These are phyloP conservation scores for Ennomos quercinarius DNA, from an alignment of 2,888 invertebrate species.

Conservation along the genomic window DNA sequence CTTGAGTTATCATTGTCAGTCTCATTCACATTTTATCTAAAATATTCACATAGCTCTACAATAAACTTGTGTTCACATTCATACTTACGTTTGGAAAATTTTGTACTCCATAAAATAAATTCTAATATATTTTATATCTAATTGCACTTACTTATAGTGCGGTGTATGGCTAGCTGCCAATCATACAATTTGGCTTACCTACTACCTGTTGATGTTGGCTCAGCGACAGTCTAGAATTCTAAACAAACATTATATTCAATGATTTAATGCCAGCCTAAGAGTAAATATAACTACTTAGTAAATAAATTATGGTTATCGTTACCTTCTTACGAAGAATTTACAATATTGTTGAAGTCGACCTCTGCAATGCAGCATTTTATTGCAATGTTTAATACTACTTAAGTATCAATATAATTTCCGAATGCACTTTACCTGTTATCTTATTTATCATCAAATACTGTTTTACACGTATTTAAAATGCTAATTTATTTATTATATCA, in stretches of 20 bases:
- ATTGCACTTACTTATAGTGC: slow-evolving; percentile 40
- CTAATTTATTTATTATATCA: too few species aligned
- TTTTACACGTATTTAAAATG: too few species aligned
- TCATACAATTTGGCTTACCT: slow-evolving; percentile 50
- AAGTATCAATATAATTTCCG: too few species aligned
- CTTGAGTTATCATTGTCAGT: too few species aligned
- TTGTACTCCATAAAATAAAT: slow-evolving; percentile 36
- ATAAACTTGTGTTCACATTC: slow-evolving; percentile 2
- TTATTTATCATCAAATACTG: too few species aligned
- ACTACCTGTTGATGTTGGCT: slow-evolving; percentile 70
- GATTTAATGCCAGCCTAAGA: slow-evolving; percentile 41
- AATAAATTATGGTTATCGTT: slow-evolving; percentile 8
- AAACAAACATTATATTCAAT: slow-evolving; percentile 44
- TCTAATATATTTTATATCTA: slow-evolving; percentile 27
- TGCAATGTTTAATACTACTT: neutral
- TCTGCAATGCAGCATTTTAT: neutral
- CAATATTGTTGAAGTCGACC: neutral
- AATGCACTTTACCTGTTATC: neutral
- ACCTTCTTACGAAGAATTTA: slow-evolving; percentile 6
- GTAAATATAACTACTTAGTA: slow-evolving; percentile 40
- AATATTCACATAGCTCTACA: neutral
- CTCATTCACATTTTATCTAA: too few species aligned
- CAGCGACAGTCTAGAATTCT: slow-evolving; percentile 52
- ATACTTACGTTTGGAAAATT: slow-evolving; percentile 38
- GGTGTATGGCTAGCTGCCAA: slow-evolving; percentile 35